Conservation (phyloP, 1,140 invertebrate species). For the Drosophila ananassae region DNA sequence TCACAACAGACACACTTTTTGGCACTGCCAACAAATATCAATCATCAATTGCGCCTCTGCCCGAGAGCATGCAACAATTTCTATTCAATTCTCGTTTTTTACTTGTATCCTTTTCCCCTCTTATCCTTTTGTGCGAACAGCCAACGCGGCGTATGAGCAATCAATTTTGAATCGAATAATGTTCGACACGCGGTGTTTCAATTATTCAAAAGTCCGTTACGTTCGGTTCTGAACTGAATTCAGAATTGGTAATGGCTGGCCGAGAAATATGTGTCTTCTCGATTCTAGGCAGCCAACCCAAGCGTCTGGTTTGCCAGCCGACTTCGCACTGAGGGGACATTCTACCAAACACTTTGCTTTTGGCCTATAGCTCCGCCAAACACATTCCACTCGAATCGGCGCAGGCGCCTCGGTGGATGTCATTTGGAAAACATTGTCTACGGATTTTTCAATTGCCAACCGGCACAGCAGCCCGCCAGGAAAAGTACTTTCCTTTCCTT, state of each 20-base stretch:
- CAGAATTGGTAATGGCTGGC: slow-evolving; percentile 4
- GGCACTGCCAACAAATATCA: slow-evolving; percentile 57
- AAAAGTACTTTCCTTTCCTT: slow-evolving; percentile 31
- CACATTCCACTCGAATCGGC: slow-evolving; percentile 55
- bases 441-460: slow-evolving; percentile 63
- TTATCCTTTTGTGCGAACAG: slow-evolving; percentile 22
- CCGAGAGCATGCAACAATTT: slow-evolving; percentile 69
- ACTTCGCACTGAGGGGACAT: slow-evolving; percentile 57
- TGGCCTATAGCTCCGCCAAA: slow-evolving; percentile 10
- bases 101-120: slow-evolving; percentile 3
- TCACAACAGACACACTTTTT: slow-evolving; percentile 24
- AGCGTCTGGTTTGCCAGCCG: slow-evolving; percentile 63
- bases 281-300: slow-evolving; percentile 3
- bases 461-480: slow-evolving; percentile 9
- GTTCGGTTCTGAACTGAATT: slow-evolving; percentile 5
- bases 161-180: slow-evolving; percentile 54
- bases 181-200: slow-evolving; percentile 51
- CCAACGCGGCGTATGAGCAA: slow-evolving; percentile 60
- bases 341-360: slow-evolving; percentile 49
- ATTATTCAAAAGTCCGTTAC: slow-evolving; percentile 74
- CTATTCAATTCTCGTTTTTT: slow-evolving; percentile 28
- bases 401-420: slow-evolving; percentile 63
- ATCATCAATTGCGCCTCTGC: slow-evolving; percentile 48
- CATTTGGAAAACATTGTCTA: slow-evolving; percentile 65
- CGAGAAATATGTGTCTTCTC: background rate